Base-by-base conservation (phyloP, 1,140 invertebrate species). In the Drosophila watanabei region DNA sequence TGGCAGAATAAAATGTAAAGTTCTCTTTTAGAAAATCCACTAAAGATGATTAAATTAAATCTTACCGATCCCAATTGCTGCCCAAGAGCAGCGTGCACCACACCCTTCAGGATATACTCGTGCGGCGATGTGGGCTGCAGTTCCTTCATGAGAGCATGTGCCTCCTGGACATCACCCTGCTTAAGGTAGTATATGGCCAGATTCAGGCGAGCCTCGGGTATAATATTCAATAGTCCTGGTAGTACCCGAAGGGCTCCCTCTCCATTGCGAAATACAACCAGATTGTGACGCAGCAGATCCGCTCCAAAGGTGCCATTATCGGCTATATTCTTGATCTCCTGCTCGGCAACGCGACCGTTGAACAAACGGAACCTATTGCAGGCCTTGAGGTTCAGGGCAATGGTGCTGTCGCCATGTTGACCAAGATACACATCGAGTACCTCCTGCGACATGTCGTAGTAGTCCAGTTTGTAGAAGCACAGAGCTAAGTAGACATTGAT, bases 381-480 rank as follows among this genome's bases (percentile, higher is more conserved):
- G 14, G 94, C 98, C 94, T 99, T 99, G 16, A 99, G 94, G 94
- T 99, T 99, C 0, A 98, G 96, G 10, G 98, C 98, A 65, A 98
- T 98, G 2, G 98, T 97, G 72, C 98, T 99, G 79, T 99, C 98
- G 6, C 98, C 96, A 94, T 97, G 97, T 89, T 98, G 97, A 86
- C 98, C 97, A 14, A 99, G 94, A 94, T 99, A 99, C 3, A 98
- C 96, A 51, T 97, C 96, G 4, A 99, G 94, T 14, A 99, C 98
- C 94, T 99, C 98, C 94, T 99, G 97, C 4, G 97, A 98, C 28
- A 97, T 97, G 84, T 98, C 97, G 85, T 97, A 98, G 88, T 97
- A 97, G 94, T 99, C 99, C 57, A 99, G 93, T 93, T 99, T 99
- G 93, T 99, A 99, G 93, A 99, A 99, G 87, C 99, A 99, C 10